Evolutionary conservation across 2,888 invertebrate species (phyloP).

Genomic region (Eupeodes luniger): DNA sequence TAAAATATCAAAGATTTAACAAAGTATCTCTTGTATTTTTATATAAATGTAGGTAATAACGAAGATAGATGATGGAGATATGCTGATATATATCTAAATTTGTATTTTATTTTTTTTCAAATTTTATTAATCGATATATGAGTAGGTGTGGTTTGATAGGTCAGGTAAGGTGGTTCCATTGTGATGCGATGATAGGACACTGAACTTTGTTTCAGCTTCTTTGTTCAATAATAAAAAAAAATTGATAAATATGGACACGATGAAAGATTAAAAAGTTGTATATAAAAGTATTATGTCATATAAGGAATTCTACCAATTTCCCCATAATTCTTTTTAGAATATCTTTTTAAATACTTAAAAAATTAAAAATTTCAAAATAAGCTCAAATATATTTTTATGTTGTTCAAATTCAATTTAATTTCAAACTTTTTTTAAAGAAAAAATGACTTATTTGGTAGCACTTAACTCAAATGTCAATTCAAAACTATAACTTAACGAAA

Average conservation of each 20-base stretch:
- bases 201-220: not conserved
- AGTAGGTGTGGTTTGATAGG: slow-evolving; percentile 46
- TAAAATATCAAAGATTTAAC: slow-evolving; percentile 53
- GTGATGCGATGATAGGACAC: not conserved
- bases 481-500: too few relatives aligned
- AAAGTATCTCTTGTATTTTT: not conserved
- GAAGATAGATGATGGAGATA: slow-evolving; percentile 17
- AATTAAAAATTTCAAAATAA: too few relatives aligned
- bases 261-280: not conserved
- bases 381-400: too few relatives aligned
- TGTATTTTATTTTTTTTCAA: not conserved
- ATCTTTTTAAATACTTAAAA: too few relatives aligned
- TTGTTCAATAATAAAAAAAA: not conserved
- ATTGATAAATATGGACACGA: too few relatives aligned
- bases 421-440: too few relatives aligned
- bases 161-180: not conserved
- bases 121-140: slow-evolving; percentile 2
- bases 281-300: not conserved
- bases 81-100: not conserved
- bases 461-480: too few relatives aligned
- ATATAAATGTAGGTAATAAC: not conserved
- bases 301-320: not conserved
- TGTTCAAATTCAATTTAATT: too few relatives aligned
- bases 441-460: too few relatives aligned
- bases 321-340: not conserved